Evolutionary conservation across 2,888 invertebrate genomes (phyloP), one percentile per base, ranked within the genome.

Genomic region (Eupithecia vulgata): DNA sequence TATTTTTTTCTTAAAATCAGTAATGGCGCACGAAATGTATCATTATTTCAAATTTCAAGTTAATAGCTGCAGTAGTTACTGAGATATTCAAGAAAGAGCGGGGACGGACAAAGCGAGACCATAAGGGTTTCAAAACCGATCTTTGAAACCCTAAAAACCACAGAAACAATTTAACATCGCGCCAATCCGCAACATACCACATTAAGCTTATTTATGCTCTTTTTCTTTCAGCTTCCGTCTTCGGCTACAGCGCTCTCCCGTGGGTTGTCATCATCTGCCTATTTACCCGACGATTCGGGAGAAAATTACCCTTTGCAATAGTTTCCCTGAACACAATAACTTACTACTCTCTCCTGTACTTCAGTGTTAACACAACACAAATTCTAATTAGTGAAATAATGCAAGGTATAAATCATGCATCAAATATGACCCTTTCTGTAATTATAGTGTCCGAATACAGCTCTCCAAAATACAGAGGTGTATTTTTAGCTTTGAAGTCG

Each of bases 401-500:
- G 45, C 82, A 82, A 76, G 84, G 87, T 1, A 76, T 85, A 5
- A 75, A 81, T 6, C 79, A 81, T 37, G 83, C 80, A 2, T 76
- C 80, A 0, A 81, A 78, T 8, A 71, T 83, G 10, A 83, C 84
- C 0, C 69, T 84, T 0, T 77, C 83, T 5, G 68, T 79, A 0
- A 78, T 85, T 1, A 77, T 84, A 1, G 73, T 85, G 0, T 78
- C 81, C 0, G 86, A 87, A 75, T 86, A 84, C 12, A 76, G 81
- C 0, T 79, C 83, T 0, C 83, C 84, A 0, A 81, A 81, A 66
- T 82, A 82, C 35, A 75, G 85, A 48, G 85, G 83, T 0, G 65
- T 82, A 34, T 84, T 85, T 65, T 73, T 86, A 10, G 80, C 83
- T 1, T 72, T 86, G 0, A 86, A 85, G 75, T 81, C 83, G 0